Percentiles rank a stretch among this genome's conserved stretches.
Conservation (phyloP, 2,888 invertebrate genomes). For the Pachydiplax longipennis region DNA sequence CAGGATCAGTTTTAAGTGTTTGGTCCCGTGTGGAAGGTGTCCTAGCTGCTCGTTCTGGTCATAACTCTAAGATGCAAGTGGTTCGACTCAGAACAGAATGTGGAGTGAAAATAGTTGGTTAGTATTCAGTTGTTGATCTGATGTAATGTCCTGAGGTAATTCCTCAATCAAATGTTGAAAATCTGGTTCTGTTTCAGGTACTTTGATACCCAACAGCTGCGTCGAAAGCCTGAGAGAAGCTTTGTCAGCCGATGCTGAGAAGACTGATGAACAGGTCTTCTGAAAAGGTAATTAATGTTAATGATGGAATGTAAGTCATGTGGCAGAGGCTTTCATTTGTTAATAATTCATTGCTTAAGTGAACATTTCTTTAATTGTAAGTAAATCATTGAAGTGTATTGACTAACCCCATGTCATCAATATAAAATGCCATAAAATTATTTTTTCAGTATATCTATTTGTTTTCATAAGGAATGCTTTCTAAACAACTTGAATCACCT, state of each 20-base stretch:
- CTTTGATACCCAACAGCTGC: constrained; percentile 88
- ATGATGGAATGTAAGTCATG: constrained; percentile 7
- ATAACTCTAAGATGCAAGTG: constrained; percentile 93
- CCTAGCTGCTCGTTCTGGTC: constrained; percentile 76
- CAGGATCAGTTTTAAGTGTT: constrained; percentile 96
- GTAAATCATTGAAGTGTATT: too few species aligned
- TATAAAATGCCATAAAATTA: too few species aligned
- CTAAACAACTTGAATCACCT: too few species aligned
- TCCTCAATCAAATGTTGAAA: background rate
- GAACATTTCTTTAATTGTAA: too few species aligned
- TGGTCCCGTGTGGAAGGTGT: constrained; percentile 95
- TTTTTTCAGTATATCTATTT: too few species aligned
- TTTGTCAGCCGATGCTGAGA: constrained; percentile 82
- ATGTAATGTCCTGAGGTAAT: too few species aligned
- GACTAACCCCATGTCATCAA: too few species aligned
- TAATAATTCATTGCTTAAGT: background rate
- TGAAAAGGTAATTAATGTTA: constrained; percentile 37
- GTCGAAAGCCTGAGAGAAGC: constrained; percentile 80
- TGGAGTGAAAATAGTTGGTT: constrained; percentile 89
- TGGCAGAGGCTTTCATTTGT: background rate
- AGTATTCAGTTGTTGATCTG: constrained; percentile 56
- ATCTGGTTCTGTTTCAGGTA: constrained; percentile 64
- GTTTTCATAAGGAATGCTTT: too few species aligned
- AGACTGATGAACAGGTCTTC: constrained; percentile 69
- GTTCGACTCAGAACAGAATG: constrained; percentile 89